phyloP scores from a whole-genome alignment of 2,888 invertebrate genomes.

The Conchocele bisecta region DNA sequence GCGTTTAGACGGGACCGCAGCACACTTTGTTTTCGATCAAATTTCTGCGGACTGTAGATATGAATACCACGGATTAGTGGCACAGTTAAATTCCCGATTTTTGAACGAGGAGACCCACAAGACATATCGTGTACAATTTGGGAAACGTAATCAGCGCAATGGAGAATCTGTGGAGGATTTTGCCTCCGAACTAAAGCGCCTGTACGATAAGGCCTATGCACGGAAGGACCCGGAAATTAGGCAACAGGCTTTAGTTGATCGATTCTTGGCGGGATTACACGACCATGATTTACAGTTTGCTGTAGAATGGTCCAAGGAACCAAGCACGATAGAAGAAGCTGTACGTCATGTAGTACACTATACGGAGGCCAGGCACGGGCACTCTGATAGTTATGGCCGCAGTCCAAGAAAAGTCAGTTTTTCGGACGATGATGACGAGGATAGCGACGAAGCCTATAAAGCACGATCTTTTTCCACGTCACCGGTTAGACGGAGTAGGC shows the following conservation, averaged over 20 bases:
- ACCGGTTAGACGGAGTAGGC: too few relatives aligned
- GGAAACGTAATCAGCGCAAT: neutral
- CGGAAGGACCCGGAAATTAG: neutral
- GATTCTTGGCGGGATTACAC: neutral
- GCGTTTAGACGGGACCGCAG: too few relatives aligned
- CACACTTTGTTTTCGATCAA: too few relatives aligned
- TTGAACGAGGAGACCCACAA: neutral
- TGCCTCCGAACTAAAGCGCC: neutral
- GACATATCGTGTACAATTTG: neutral
- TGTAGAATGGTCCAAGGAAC: neutral
- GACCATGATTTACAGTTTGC: neutral
- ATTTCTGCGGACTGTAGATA: too few relatives aligned
- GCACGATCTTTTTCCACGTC: too few relatives aligned
- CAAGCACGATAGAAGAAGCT: neutral
- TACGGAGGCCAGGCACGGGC: neutral
- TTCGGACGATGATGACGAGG: too few relatives aligned
- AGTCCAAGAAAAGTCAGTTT: too few relatives aligned
- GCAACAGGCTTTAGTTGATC: neutral
- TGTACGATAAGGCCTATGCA: neutral
- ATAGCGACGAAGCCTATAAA: too few relatives aligned
- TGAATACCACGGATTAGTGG: too few relatives aligned
- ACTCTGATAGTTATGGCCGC: too few relatives aligned
- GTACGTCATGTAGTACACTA: neutral
- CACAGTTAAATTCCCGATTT: neutral
- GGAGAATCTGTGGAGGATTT: neutral